Evolutionary conservation across 2,888 invertebrate species (phyloP), one percentile per base, ranked within the genome.

Genomic region (Polia nebulosa): DNA sequence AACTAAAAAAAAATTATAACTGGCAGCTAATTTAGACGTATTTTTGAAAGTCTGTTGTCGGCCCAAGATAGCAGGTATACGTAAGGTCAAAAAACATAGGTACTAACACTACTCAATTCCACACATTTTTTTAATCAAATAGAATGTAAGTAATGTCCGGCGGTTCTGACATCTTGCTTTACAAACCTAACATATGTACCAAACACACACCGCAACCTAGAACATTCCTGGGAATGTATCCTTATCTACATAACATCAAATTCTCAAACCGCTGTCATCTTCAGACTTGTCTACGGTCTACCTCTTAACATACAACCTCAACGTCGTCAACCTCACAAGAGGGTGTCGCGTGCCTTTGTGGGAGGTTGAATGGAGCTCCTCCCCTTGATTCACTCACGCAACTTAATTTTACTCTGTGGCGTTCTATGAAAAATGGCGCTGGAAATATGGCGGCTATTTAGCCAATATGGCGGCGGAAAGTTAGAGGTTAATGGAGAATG

Each of bases 251-350:
- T 44, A 36, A 25, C 13, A 41, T 17, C 6, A n/a, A 6, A 32
- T 56, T 41, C 36, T 45, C 17, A 66, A 70, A 41, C 47, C 77
- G 83, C 81, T 41, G 11, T 44, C 53, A 53, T 71, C 70, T 69
- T 52, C 20, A 32, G 27, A 67, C 70, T 69, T 81, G 67, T 52
- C 72, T 11, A 39, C 17, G n/a, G 20, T 1, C 20, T 44, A 20
- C 22, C 11, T 29, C 17, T 47, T n/a, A n/a, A 44, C 52, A 39
- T 20, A 44, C 25, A 29, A 25, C 44, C 36, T 36, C 49, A 39
- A 75, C 78, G 82, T 80, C 81, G 78, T 69, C 80, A 85, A 81
- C 83, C 85, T 80, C 74, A 81, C 82, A 77, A 88, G 86, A 80
- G 87, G 82, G 81, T 76, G 78, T 66, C 68, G 60, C 56, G 59